These are phyloP conservation scores for Girardia tigrina DNA, from an alignment of 2,888 invertebrate genomes.

Conservation along the genomic window DNA sequence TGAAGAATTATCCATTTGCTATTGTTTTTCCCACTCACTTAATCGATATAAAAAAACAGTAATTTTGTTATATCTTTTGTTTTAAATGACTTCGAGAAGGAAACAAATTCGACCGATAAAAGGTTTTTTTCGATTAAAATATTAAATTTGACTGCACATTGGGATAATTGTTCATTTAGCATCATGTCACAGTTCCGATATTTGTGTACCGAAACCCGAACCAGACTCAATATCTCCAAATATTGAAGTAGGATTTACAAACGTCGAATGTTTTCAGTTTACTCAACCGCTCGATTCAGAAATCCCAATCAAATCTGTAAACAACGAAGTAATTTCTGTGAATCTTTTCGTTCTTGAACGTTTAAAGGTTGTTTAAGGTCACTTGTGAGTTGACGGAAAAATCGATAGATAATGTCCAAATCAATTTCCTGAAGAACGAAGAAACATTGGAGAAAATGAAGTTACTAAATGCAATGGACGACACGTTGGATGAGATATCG, in stretches of 20 bases:
- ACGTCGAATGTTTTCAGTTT: not conserved
- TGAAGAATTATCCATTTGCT: no score
- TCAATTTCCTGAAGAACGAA: not conserved
- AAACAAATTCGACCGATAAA: not conserved
- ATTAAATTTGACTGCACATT: not conserved
- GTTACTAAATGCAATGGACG: not conserved
- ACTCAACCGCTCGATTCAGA: not conserved
- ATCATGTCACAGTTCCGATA: not conserved
- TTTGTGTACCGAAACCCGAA: not conserved
- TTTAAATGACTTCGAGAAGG: not conserved
- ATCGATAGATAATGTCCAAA: no score
- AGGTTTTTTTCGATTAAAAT: not conserved
- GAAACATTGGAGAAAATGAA: not conserved
- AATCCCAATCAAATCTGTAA: no score
- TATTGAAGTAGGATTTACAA: not conserved
- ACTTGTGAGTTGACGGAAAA: no score
- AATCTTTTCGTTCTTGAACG: no score
- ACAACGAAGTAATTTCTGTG: no score
- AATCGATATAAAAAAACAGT: no score
- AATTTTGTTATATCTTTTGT: no score
- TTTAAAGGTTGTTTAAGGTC: no score
- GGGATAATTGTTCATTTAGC: not conserved
- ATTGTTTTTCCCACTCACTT: no score
- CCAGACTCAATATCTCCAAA: not conserved
- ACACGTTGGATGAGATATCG: not conserved